These are phyloP conservation scores for Synchiropus splendidus DNA, from an alignment of 2,113 vertebrate species.

Conservation along the genomic window DNA sequence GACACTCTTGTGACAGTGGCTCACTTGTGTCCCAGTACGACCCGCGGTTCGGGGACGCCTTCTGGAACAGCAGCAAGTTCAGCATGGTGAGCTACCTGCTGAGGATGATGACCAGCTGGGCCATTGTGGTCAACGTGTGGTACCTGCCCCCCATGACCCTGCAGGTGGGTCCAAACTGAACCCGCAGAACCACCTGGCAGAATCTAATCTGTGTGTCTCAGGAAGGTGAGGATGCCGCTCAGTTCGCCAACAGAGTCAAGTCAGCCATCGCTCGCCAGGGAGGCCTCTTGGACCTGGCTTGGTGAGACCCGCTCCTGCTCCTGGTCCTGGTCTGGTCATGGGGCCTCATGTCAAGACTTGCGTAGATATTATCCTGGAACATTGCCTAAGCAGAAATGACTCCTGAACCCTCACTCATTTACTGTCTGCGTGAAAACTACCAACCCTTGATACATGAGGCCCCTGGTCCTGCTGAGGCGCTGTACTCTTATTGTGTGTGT, in stretches of 20 bases:
- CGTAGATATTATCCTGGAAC: no score
- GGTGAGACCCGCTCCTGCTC: conserved; percentile 63
- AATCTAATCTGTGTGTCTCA: conserved; percentile 18
- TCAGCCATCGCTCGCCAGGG: conserved; percentile 83
- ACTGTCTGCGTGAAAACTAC: no score
- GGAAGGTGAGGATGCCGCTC: conserved; percentile 84
- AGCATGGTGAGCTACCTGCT: conserved; percentile 88
- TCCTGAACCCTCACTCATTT: no score
- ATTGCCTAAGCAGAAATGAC: no score
- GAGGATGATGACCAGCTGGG: conserved; percentile 96
- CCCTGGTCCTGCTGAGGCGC: background rate
- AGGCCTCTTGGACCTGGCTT: conserved; percentile 84
- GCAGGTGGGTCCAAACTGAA: conserved; percentile 60
- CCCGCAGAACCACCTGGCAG: background rate
- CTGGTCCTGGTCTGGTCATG: no score
- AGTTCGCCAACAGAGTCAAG: conserved; percentile 89
- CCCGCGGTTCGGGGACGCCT: conserved; percentile 84
- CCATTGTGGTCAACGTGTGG: conserved; percentile 89
- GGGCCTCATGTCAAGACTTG: no score
- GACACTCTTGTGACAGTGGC: conserved; percentile 14
- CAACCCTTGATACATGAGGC: no score
- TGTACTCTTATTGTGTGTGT: background rate
- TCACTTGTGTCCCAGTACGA: conserved; percentile 68
- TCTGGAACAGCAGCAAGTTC: conserved; percentile 91
- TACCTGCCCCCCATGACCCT: conserved; percentile 86